These are phyloP conservation scores for Seriola quinqueradiata DNA, from an alignment of 2,113 vertebrate species.

Conservation along the genomic window DNA sequence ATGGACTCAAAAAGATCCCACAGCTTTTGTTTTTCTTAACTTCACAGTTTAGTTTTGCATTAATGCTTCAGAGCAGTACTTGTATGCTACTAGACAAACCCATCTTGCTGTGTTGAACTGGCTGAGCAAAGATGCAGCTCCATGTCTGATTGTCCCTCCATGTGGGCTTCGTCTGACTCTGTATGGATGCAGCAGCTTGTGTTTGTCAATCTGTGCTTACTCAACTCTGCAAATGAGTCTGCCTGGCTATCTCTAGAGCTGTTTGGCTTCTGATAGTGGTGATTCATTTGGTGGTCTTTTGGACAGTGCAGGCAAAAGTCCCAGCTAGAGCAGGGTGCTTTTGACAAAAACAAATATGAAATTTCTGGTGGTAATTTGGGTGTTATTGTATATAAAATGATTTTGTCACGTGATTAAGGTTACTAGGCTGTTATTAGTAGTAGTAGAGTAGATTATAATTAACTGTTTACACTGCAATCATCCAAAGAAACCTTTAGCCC, in stretches of 20 bases:
- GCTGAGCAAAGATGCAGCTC: neutral
- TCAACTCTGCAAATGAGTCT: slow-evolving; percentile 48
- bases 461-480: neutral
- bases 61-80: neutral
- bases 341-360: neutral
- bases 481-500: too few relatives aligned
- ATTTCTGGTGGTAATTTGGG: neutral
- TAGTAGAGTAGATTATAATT: neutral
- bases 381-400: too few relatives aligned
- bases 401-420: too few relatives aligned
- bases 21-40: slow-evolving; percentile 12
- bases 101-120: neutral
- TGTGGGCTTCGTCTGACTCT: neutral
- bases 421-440: too few relatives aligned
- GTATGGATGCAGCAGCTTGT: slow-evolving; percentile 55
- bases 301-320: neutral
- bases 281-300: slow-evolving; percentile 36
- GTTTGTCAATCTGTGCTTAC: slow-evolving; percentile 62
- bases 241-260: slow-evolving; percentile 24
- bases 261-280: slow-evolving; percentile 38
- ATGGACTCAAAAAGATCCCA: neutral
- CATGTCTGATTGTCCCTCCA: slow-evolving; percentile 20
- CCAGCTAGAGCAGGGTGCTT: neutral
- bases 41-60: slow-evolving; percentile 7
- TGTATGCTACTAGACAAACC: neutral